phyloP scores from a whole-genome alignment of 2,888 invertebrate species.

The Erynnis tages region DNA sequence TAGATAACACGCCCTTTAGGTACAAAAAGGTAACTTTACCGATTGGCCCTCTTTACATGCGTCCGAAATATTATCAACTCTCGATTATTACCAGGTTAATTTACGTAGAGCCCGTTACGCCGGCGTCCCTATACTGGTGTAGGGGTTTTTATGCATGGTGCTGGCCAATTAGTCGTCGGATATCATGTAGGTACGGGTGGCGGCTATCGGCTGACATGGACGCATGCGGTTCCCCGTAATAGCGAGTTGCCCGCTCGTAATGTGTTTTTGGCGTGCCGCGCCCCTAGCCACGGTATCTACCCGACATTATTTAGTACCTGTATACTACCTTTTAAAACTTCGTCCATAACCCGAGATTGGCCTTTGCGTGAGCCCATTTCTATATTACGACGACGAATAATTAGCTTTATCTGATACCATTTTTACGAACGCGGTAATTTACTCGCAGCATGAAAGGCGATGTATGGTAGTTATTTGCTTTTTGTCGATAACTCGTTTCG shows the following conservation, averaged over 20 bases:
- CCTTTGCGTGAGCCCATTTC: constrained; percentile 68
- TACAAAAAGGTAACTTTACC: constrained; percentile 46
- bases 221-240: constrained; percentile 76
- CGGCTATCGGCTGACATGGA: constrained; percentile 62
- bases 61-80: constrained; percentile 45
- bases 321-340: constrained; percentile 65
- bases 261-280: constrained; percentile 77
- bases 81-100: constrained; percentile 36
- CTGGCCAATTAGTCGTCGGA: constrained; percentile 73
- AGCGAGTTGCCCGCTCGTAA: constrained; percentile 69
- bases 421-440: constrained; percentile 65
- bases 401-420: constrained; percentile 68
- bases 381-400: constrained; percentile 68
- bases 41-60: constrained; percentile 53
- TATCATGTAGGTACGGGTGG: constrained; percentile 66
- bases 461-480: constrained; percentile 45
- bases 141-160: constrained; percentile 70
- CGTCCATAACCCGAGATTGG: constrained; percentile 66
- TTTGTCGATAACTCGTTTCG: constrained; percentile 35
- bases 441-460: constrained; percentile 59
- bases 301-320: constrained; percentile 65
- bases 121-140: constrained; percentile 55
- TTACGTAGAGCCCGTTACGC: constrained; percentile 42
- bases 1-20: constrained; percentile 64
- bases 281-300: constrained; percentile 66